Percentiles rank a stretch among this genome's conserved stretches.
phyloP scores from a whole-genome alignment of 1,140 invertebrate species.

The Listronotus bonariensis region DNA sequence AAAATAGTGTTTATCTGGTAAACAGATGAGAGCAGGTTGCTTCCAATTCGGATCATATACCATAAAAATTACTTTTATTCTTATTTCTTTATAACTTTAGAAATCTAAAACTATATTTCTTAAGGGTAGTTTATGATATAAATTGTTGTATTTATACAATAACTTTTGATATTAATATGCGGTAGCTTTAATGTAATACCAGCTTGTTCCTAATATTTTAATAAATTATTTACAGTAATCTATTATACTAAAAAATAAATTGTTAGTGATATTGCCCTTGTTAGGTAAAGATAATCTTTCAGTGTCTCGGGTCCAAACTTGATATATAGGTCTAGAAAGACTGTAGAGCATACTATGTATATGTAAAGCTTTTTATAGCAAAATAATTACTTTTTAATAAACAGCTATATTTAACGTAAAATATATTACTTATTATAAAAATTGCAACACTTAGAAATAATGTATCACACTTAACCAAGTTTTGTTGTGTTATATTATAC shows the following conservation, averaged over 20 bases:
- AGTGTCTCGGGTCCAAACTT: constrained; percentile 30
- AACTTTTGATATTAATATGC: constrained; percentile 26
- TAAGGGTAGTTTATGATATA: background rate
- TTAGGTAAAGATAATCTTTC: constrained; percentile 5
- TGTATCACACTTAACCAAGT: no score
- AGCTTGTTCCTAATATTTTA: constrained; percentile 33
- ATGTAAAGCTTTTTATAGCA: background rate
- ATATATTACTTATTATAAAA: no score
- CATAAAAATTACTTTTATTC: no score
- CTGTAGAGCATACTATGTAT: background rate
- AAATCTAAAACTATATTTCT: background rate
- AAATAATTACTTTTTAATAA: background rate
- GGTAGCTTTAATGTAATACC: constrained; percentile 31
- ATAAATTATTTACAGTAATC: constrained; percentile 22
- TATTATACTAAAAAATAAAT: constrained; percentile 10
- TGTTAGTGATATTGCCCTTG: constrained; percentile 27
- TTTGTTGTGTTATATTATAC: no score
- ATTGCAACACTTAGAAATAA: no score
- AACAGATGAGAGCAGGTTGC: no score
- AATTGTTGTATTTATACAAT: constrained; percentile 6
- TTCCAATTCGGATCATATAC: no score
- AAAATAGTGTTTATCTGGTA: no score
- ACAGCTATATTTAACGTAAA: no score
- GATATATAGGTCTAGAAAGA: constrained; percentile 10
- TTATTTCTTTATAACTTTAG: no score